These are phyloP conservation scores for Oligia strigilis DNA, from an alignment of 2,888 invertebrate genomes.

Conservation along the genomic window DNA sequence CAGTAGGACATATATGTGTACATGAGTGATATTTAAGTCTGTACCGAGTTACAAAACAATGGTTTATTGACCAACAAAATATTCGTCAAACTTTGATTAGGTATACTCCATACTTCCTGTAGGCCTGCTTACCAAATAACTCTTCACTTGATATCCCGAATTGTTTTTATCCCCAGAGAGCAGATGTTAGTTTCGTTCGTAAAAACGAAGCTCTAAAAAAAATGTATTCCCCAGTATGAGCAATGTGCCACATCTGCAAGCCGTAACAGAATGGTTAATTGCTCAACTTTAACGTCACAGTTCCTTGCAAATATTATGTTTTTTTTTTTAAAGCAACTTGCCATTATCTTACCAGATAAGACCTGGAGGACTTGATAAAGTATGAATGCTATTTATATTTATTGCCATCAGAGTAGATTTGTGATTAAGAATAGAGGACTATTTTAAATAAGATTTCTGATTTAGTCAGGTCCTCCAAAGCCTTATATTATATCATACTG, in stretches of 20 bases:
- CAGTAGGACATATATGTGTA: conserved; percentile 55
- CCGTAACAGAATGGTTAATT: conserved; percentile 83
- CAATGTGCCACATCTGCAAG: conserved; percentile 84
- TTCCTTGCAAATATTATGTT: conserved; percentile 59
- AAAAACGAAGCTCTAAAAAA: conserved; percentile 77
- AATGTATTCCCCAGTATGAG: conserved; percentile 77
- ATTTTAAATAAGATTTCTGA: conserved; percentile 15
- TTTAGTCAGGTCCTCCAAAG: conserved; percentile 38
- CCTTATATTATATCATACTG: conserved; percentile 47
- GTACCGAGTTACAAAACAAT: conserved; percentile 31
- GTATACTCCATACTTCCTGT: conserved; percentile 46
- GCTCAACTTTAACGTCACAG: conserved; percentile 84
- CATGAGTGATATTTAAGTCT: conserved; percentile 17
- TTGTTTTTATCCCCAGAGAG: conserved; percentile 82
- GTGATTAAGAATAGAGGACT: conserved; percentile 10
- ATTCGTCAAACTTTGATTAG: conserved; percentile 39
- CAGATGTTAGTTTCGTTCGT: conserved; percentile 72
- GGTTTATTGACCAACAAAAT: conserved; percentile 40
- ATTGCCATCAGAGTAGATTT: conserved; percentile 38
- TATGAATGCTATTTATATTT: conserved; percentile 37
- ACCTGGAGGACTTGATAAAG: conserved; percentile 61
- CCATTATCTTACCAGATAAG: conserved; percentile 63
- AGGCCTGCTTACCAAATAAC: conserved; percentile 78
- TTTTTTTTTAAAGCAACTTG: conserved; percentile 54
- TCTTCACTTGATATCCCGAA: conserved; percentile 89